Percentiles rank a stretch among this genome's conserved stretches.
Conservation (phyloP, 2,113 vertebrate genomes). For the Eidolon helvum region DNA sequence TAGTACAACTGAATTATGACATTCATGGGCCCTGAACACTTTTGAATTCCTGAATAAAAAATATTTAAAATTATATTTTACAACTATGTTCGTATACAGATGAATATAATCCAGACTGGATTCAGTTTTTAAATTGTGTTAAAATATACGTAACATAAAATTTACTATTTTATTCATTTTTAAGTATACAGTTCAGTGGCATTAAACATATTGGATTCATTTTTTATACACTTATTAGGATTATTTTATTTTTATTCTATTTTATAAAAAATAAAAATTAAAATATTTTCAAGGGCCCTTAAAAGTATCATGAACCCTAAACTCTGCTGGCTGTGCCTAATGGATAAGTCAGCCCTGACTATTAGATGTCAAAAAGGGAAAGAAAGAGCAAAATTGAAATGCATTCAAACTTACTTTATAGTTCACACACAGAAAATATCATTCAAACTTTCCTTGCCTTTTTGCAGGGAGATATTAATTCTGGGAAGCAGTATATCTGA, state of each 20-base stretch:
- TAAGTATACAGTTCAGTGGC: not conserved
- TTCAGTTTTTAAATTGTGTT: not conserved
- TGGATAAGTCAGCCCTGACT: not conserved
- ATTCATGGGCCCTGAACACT: not conserved
- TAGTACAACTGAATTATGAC: not conserved
- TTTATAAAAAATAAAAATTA: constrained; percentile 21
- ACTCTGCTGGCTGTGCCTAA: not conserved
- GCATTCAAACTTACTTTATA: constrained; percentile 22
- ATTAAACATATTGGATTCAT: not conserved
- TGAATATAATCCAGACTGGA: not conserved
- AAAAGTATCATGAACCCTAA: not conserved
- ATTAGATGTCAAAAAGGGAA: not conserved
- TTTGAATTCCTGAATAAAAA: constrained; percentile 29
- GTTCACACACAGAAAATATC: not conserved
- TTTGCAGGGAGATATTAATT: not conserved
- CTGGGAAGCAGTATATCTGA: not conserved
- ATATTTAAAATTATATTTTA: constrained; percentile 7
- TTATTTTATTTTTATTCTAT: constrained; percentile 1
- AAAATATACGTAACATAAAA: not conserved
- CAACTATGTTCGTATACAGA: not conserved
- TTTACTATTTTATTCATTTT: not conserved
- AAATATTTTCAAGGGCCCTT: not conserved
- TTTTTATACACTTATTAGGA: not conserved
- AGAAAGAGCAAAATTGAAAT: constrained; percentile 29
- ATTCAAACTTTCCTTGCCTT: not conserved